Percentiles rank a stretch among this genome's conserved stretches.
These are phyloP conservation scores for Branchellion lobata DNA, from an alignment of 2,888 invertebrate species.

Conservation along the genomic window DNA sequence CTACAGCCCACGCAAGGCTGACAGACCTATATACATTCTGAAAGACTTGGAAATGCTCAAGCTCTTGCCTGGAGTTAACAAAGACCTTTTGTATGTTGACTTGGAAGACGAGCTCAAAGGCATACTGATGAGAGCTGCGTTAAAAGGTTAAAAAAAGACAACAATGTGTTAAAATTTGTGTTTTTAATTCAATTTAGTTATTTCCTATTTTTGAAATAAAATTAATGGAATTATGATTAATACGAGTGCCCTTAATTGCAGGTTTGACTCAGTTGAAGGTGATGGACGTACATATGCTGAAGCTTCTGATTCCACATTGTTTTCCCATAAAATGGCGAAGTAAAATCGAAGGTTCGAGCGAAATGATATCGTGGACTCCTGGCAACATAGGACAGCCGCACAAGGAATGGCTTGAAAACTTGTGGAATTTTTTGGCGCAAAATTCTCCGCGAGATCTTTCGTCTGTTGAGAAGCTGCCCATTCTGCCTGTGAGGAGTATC, in stretches of 20 bases:
- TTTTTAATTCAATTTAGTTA: background rate
- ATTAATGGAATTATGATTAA: background rate
- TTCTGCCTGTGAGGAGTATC: conserved; percentile 47
- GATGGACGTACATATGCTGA: conserved; percentile 42
- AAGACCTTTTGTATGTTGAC: conserved; percentile 49
- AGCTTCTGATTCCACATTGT: conserved; percentile 46
- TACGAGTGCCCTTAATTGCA: too few relatives aligned
- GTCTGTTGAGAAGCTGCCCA: conserved; percentile 49
- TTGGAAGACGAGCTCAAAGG: conserved; percentile 49
- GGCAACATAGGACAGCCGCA: conserved; percentile 47
- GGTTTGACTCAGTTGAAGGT: conserved; percentile 52
- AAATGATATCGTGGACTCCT: conserved; percentile 48
- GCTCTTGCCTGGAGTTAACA: conserved; percentile 49
- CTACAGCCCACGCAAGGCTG: conserved; percentile 49
- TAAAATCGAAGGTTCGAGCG: conserved; percentile 20
- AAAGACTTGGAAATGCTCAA: conserved; percentile 12
- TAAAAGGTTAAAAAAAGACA: conserved; percentile 40
- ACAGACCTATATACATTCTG: conserved; percentile 47
- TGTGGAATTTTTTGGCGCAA: conserved; percentile 50
- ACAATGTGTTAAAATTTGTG: too few relatives aligned
- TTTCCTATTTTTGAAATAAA: background rate
- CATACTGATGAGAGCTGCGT: conserved; percentile 40
- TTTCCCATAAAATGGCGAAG: conserved; percentile 49
- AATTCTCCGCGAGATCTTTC: conserved; percentile 48
- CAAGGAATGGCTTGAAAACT: conserved; percentile 48